Evolutionary conservation across 2,113 vertebrate genomes (phyloP).

Genomic region (Chelonoidis abingdonii): DNA sequence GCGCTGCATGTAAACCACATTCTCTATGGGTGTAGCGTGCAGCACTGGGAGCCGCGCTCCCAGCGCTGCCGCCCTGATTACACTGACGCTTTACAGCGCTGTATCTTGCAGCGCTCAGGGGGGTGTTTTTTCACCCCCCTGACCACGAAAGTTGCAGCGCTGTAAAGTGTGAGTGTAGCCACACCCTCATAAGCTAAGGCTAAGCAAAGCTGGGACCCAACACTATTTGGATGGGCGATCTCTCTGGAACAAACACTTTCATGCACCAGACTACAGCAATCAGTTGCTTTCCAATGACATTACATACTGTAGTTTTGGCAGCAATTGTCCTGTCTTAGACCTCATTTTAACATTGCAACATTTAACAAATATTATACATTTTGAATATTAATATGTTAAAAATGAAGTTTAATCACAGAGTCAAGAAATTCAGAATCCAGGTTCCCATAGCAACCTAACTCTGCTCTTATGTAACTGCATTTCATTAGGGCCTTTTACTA

Average conservation of each 20-base stretch:
- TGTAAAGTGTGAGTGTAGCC: too few relatives aligned
- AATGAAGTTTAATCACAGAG: not conserved
- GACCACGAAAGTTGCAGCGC: too few relatives aligned
- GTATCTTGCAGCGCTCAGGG: too few relatives aligned
- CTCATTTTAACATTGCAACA: not conserved
- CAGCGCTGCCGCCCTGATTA: too few relatives aligned
- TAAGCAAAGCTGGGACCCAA: not conserved
- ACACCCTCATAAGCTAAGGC: fast-evolving
- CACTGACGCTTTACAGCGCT: too few relatives aligned
- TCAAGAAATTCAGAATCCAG: not conserved
- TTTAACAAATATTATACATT: not conserved
- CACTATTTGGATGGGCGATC: not conserved
- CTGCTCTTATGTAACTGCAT: not conserved
- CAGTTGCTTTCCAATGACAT: not conserved
- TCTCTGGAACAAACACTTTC: not conserved
- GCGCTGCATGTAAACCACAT: too few relatives aligned
- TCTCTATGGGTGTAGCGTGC: too few relatives aligned
- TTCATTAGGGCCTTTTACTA: not conserved
- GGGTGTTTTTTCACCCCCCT: too few relatives aligned
- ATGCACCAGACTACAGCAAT: not conserved
- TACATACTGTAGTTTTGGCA: not conserved
- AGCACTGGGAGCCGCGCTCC: too few relatives aligned
- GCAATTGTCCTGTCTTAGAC: fast-evolving
- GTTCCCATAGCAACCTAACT: fast-evolving
- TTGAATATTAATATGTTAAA: not conserved